Evolutionary conservation across 2,888 invertebrate species (phyloP), one percentile per base, ranked within the genome.

Genomic region (Encarsia formosa): DNA sequence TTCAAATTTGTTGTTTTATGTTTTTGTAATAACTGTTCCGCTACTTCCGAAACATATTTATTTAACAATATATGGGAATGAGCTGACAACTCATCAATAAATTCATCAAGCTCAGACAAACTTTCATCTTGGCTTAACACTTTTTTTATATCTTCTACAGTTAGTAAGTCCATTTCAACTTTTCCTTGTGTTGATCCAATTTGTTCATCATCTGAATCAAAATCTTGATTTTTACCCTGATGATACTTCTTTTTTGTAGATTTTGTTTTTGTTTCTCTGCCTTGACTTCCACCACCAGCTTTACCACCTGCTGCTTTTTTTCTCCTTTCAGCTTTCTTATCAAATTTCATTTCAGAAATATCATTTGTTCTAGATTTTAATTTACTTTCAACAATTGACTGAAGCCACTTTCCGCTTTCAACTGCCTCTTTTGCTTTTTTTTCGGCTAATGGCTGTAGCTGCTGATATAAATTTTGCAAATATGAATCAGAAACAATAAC

Each of bases 181-280:
- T 71, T 74, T 4, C 70, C 67, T 57, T 65, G 24, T 5, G 38
- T 29, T 26, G 53, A 58, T 9, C 24, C 68, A 8, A 64, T 42
- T 23, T 75, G 76, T 22, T 87, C 87, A 61, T 85, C 86, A 45
- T 83, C 82, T 3, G 86, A 87, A 56, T 87, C 84, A 22, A 31
- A 39, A 37, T 79, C 78, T 41, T 78, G 75, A 65, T 79, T 79
- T 65, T 80, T 81, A n/a, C 77, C 75, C 26, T 73, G 80, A 65
- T 74, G 77, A 55, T 75, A 75, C 70, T 85, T 84, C 76, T 93
- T 96, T 68, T 96, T 96, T 0, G 88, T 88, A 2, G 93, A 88
- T 70, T 92, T 95, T 0, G 92, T 95, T 78, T 94, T 96, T 0
- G 93, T 93, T 78, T 97, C 96, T 32, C 96, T 80, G 0, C 96